Evolutionary conservation across 2,888 invertebrate species (phyloP).

Genomic region (Tenodera sinensis): DNA sequence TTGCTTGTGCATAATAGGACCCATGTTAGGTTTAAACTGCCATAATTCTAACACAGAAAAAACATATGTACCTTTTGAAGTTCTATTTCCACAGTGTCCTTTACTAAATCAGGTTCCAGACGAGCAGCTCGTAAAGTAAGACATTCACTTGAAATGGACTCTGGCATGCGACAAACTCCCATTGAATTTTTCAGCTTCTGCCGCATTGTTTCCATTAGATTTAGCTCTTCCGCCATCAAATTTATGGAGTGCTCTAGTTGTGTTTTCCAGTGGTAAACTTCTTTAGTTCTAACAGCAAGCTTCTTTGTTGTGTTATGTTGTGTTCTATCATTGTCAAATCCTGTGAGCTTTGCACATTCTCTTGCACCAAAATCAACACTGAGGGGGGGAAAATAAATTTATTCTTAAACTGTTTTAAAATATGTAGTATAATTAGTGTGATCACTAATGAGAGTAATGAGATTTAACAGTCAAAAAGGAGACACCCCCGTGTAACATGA

Average conservation of each 20-base stretch:
- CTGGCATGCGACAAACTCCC: conserved; percentile 58
- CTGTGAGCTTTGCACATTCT: conserved; percentile 62
- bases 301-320: conserved; percentile 65
- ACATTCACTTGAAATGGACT: conserved; percentile 73
- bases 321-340: conserved; percentile 62
- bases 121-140: conserved; percentile 66
- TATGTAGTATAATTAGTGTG: no score
- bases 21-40: no score
- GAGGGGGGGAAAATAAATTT: neutral
- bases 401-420: no score
- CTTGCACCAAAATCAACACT: conserved; percentile 40
- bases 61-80: conserved; percentile 54
- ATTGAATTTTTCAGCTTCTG: conserved; percentile 29
- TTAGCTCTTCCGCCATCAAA: conserved; percentile 67
- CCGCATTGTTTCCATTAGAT: conserved; percentile 54
- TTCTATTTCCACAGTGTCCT: conserved; percentile 74
- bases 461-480: no score
- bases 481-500: no score
- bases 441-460: no score
- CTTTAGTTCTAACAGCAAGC: conserved; percentile 61
- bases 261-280: conserved; percentile 71
- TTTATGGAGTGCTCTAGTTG: conserved; percentile 67
- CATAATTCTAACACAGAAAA: no score
- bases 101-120: conserved; percentile 67
- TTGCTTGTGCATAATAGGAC: no score